Percentiles rank a stretch among this genome's conserved stretches.
phyloP scores from a whole-genome alignment of 2,113 vertebrate species.

The Amblyopsis rosae region DNA sequence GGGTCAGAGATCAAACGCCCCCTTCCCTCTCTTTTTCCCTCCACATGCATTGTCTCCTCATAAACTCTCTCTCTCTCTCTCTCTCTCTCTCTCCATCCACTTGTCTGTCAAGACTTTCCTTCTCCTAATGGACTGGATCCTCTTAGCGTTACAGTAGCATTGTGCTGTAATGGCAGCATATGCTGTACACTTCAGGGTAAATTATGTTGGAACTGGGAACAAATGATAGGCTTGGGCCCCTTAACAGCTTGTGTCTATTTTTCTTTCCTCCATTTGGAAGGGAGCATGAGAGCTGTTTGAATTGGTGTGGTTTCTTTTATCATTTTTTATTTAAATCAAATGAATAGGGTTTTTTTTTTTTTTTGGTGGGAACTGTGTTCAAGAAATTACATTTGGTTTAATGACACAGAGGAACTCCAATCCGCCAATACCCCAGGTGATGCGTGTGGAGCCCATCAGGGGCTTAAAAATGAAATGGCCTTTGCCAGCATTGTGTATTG shows the following conservation, averaged over 20 bases:
- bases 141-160: slow-evolving; percentile 47
- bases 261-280: slow-evolving; percentile 50
- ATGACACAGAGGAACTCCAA: slow-evolving; percentile 61
- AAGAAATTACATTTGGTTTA: slow-evolving; percentile 70
- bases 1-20: slow-evolving; percentile 63
- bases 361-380: slow-evolving; percentile 56
- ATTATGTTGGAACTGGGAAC: slow-evolving; percentile 67
- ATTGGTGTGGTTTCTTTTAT: slow-evolving; percentile 50
- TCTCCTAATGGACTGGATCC: slow-evolving; percentile 60
- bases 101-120: slow-evolving; percentile 5
- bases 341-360: slow-evolving; percentile 52
- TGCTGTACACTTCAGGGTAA: slow-evolving; percentile 61
- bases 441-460: too few relatives aligned
- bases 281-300: slow-evolving; percentile 28
- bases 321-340: slow-evolving; percentile 69
- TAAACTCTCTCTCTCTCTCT: slow-evolving; percentile 37
- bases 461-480: background rate
- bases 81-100: background rate
- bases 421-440: too few relatives aligned
- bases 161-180: slow-evolving; percentile 59
- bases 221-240: slow-evolving; percentile 68
- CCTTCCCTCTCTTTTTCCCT: slow-evolving; percentile 37
- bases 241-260: slow-evolving; percentile 63
- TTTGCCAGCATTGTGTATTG: background rate
- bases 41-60: slow-evolving; percentile 58